Evolutionary conservation across 1,140 invertebrate genomes (phyloP), one percentile per base, ranked within the genome.

Genomic region (Chironomus striatipennis): DNA sequence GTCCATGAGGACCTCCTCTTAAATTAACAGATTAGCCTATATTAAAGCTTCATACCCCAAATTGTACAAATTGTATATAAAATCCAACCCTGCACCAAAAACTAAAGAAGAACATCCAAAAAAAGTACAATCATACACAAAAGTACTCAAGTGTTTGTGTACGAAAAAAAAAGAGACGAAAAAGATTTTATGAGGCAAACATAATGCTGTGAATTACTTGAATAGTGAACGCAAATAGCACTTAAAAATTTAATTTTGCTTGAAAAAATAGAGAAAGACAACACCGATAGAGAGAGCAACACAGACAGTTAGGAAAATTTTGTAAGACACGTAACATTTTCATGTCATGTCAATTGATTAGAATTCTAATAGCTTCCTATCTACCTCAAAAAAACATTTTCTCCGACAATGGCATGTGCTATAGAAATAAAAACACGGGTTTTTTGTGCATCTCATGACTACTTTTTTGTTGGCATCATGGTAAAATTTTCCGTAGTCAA

Each of bases 241-340:
- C 47, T 57, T 57, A 57, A 57, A 57, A 57, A 57, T 57, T 57
- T 57, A 57, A 57, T 57, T 57, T 57, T n/a, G 47, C 47, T 57
- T 57, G 47, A n/a, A 5, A 57, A 57, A 57, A 57, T 57, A 57
- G 0, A 57, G 12, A 15, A 47, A 47, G n/a, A n/a, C n/a, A n/a
- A n/a, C n/a, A n/a, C n/a, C n/a, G n/a, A n/a, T n/a, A n/a, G n/a
- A 34, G 24, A 34, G 24, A 34, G 24, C 24, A 2, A 34, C 24
- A 34, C 5, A 15, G 12, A 57, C n/a, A 57, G n/a, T n/a, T 57
- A 57, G 47, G 12, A 57, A 12, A 57, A 4, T n/a, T 57, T 57
- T 57, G 15, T 47, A 47, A 47, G 43, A 15, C 43, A 47, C 43
- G 43, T 47, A 57, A 57, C 47, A n/a, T 34, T 34, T 34, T 34